Evolutionary conservation across 1,140 invertebrate genomes (phyloP).

Genomic region (Atta cephalotes): DNA sequence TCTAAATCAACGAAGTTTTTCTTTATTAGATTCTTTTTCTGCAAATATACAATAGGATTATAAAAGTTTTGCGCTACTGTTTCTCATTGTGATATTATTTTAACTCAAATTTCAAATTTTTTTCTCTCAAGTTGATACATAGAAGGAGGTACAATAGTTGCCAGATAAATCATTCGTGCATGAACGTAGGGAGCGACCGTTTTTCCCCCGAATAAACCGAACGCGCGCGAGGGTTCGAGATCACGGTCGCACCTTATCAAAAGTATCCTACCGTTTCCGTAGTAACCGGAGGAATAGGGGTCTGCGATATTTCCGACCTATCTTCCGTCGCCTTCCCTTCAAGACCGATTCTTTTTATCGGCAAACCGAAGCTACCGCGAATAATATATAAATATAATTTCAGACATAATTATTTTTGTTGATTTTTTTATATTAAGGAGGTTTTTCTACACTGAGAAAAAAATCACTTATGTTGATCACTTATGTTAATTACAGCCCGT

Average conservation of each 20-base stretch:
- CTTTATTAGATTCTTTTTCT: not conserved
- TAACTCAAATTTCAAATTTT: conserved; percentile 25
- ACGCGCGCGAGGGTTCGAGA: conserved; percentile 30
- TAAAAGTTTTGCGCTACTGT: not conserved
- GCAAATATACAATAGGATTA: not conserved
- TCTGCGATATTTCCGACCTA: conserved; percentile 65
- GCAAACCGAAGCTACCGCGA: conserved; percentile 2
- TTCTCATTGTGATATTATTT: conserved; percentile 5
- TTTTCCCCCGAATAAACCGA: conserved; percentile 75
- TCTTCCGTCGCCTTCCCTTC: conserved; percentile 29
- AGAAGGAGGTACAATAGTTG: conserved; percentile 3
- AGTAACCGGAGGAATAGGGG: conserved; percentile 73
- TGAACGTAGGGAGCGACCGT: conserved; percentile 53
- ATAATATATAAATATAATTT: conserved; percentile 25
- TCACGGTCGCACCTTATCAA: conserved; percentile 76
- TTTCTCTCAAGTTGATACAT: not conserved
- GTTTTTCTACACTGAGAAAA: not conserved
- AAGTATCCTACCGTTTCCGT: conserved; percentile 81
- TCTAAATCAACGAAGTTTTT: too few relatives aligned
- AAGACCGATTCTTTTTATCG: conserved; percentile 34
- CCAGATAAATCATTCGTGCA: conserved; percentile 50
- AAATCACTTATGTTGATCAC: too few relatives aligned
- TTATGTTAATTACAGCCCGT: too few relatives aligned
- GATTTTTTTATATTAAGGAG: not conserved
- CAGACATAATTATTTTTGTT: conserved; percentile 1